Evolutionary conservation across 1,140 invertebrate genomes (phyloP).

Genomic region (Conopomorpha cramerella): DNA sequence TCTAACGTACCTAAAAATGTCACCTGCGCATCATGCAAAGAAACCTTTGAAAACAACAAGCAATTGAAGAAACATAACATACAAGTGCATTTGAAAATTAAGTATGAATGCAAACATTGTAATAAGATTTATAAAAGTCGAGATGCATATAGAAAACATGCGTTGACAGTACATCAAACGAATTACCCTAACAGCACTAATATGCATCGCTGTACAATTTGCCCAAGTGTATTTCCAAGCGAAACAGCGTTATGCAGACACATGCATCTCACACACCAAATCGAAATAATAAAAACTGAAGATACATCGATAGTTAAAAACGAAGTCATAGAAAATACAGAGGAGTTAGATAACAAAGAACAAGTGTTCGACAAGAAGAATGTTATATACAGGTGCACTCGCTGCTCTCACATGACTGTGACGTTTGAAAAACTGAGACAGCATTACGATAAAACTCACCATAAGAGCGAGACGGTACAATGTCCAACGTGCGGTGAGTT

Average conservation of each 20-base stretch:
- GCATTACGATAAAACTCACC: constrained; percentile 36
- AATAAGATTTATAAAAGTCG: constrained; percentile 42
- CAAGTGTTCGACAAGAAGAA: constrained; percentile 13
- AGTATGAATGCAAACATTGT: constrained; percentile 36
- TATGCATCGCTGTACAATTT: constrained; percentile 32
- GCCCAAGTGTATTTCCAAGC: constrained; percentile 25
- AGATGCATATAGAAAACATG: constrained; percentile 39
- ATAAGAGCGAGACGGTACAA: too few relatives aligned
- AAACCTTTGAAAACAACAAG: constrained; percentile 37
- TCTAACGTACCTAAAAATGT: constrained; percentile 21
- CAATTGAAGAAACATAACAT: constrained; percentile 40
- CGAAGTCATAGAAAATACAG: constrained; percentile 21
- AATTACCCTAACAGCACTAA: constrained; percentile 9
- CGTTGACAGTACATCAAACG: too few relatives aligned
- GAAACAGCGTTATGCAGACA: constrained; percentile 41
- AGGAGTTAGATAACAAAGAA: not conserved
- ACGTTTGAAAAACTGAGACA: constrained; percentile 28
- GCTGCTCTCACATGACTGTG: constrained; percentile 26
- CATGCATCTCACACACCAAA: constrained; percentile 15
- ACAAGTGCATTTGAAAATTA: constrained; percentile 43
- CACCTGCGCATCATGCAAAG: constrained; percentile 33
- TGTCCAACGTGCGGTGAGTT: constrained; percentile 48
- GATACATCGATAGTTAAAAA: constrained; percentile 4
- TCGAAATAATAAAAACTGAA: constrained; percentile 3
- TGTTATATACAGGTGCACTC: constrained; percentile 32